Base-by-base conservation (phyloP, 1,140 invertebrate genomes). In the Anthonomus grandis region DNA sequence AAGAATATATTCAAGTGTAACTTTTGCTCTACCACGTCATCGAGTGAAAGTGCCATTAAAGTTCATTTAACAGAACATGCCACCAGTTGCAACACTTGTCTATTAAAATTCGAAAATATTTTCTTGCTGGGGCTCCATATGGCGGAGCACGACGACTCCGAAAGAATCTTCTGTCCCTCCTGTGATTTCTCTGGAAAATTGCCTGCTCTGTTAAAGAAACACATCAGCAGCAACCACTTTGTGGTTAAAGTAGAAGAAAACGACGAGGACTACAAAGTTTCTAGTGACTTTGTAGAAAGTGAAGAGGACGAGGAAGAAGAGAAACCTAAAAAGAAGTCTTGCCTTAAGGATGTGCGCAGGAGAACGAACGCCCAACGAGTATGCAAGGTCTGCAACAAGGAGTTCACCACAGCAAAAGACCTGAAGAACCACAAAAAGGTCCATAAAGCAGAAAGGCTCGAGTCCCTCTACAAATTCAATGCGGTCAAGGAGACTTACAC, bases 131-230 rank as follows among this genome's bases (percentile, higher is more conserved):
- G 57, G 2, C 21, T 52, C n/a, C 57, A 59, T 34, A 52, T 59
- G 57, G 57, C 57, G 12, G 46, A 53, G 23, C 57, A 59, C 17
- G 41, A 53, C 39, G n/a, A 4, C 1, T n/a, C 8, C 6, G 21
- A 15, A 23, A 78, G 41, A 9, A 34, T 59, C 4, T 52, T 25
- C 19, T 59, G 57, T 19, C 57, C 57, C 19, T 22, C 46, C 9
- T 59, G 57, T 24, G 17, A 47, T 36, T 59, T 53, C 41, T 34
- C 18, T 18, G 23, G 55, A 21, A 50, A 37, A n/a, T 36, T 50
- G 23, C 37, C 41, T 21, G 8, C 44, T 4, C 6, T 23, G 0
- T 19, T 57, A 5, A 49, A 42, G 18, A 57, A 57, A 25, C 55
- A 57, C 27, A 57, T 57, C 45, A 34, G 34, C n/a, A 44, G 4